These are phyloP conservation scores for Mongoloraphidia duomilia DNA, from an alignment of 2,888 invertebrate genomes.

Conservation along the genomic window DNA sequence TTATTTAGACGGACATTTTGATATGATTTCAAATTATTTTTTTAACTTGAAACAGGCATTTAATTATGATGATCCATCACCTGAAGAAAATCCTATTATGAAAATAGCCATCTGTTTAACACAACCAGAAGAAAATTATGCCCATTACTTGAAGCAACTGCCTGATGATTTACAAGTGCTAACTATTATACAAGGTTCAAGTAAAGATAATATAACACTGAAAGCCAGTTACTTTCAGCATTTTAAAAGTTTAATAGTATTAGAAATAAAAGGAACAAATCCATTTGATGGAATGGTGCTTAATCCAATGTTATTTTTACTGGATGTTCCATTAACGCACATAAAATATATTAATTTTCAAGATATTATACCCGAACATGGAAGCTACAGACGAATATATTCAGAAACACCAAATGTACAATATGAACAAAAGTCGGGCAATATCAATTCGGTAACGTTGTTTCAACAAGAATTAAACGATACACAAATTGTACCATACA, in stretches of 20 bases:
- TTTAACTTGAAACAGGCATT: slow-evolving; percentile 24
- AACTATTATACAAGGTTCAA: slow-evolving; percentile 40
- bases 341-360: slow-evolving; percentile 40
- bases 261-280: slow-evolving; percentile 44
- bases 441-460: slow-evolving; percentile 23
- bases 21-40: not conserved
- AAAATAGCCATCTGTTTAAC: slow-evolving; percentile 39
- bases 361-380: slow-evolving; percentile 29
- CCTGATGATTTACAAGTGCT: slow-evolving; percentile 38
- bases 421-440: slow-evolving; percentile 24
- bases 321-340: slow-evolving; percentile 32
- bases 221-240: slow-evolving; percentile 31
- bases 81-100: slow-evolving; percentile 29
- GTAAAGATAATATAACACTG: slow-evolving; percentile 31
- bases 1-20: slow-evolving; percentile 3
- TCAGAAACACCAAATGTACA: no score
- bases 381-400: slow-evolving; percentile 23
- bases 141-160: slow-evolving; percentile 28
- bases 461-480: slow-evolving; percentile 26
- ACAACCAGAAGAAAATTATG: slow-evolving; percentile 30
- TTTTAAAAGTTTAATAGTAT: slow-evolving; percentile 36
- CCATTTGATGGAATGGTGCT: slow-evolving; percentile 18
- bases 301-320: slow-evolving; percentile 29
- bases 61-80: slow-evolving; percentile 24
- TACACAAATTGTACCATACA: slow-evolving; percentile 46